Evolutionary conservation across 2,888 invertebrate genomes (phyloP), one percentile per base, ranked within the genome.

Genomic region (Maniola hyperantus): DNA sequence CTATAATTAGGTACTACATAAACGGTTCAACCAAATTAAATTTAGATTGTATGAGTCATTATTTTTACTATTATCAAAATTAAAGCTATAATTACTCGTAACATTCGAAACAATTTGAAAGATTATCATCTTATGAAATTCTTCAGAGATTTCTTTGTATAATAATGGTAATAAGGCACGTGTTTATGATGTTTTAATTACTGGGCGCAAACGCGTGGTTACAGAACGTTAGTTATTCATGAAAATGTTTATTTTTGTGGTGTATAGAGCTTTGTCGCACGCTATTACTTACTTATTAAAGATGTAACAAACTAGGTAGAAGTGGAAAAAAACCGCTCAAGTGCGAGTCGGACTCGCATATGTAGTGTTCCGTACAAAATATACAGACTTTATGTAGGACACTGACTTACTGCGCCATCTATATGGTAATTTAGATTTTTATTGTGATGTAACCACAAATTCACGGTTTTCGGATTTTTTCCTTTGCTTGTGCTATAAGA

Each of bases 141-240:
- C 7, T 26, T 42, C 13, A 26, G 11, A 42, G 34, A 33, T 33
- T 51, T 62, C 60, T 50, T 26, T 42, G 42, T 54, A 44, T 54
- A 53, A 55, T 62, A 42, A 54, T 44, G 26, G 33, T 63, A 55
- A 42, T 58, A 51, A 44, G 18, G 44, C 42, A 48, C 48, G 54
- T 55, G 61, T 54, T 70, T 62, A 60, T 26, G 62, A 63, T 18
- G 54, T 55, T 61, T 62, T 68, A 64, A 59, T 50, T 67, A 65
- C 26, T 54, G 39, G 51, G 15, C 57, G 48, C 50, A 50, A 15
- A 63, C 55, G 65, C 64, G 53, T 70, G 70, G 26, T 64, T 61
- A 64, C 48, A 44, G 46, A 57, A 64, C 53, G 57, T 66, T 57
- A 62, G 26, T 59, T 39, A 62, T 60, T 63, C 62, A 63, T 69